Evolutionary conservation across 2,113 vertebrate species (phyloP).

Genomic region (Microcebus murinus): DNA sequence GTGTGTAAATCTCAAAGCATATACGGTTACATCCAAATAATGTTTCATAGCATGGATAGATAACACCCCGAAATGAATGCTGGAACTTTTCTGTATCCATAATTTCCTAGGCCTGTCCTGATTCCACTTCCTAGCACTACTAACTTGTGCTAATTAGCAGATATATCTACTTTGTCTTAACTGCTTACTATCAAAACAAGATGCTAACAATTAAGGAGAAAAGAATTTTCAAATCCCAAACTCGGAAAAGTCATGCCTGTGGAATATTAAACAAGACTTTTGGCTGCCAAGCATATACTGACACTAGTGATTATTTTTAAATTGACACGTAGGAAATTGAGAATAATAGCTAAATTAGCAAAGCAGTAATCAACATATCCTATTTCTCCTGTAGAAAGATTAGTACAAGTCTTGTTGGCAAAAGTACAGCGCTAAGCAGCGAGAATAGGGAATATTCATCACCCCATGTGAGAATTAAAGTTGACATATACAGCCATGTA

Average conservation of each 20-base stretch:
- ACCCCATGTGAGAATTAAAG: conserved; percentile 55
- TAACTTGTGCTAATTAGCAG: background rate
- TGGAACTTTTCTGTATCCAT: background rate
- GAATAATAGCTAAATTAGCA: conserved; percentile 67
- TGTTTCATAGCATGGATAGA: background rate
- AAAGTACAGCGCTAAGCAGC: conserved; percentile 57
- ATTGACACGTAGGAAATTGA: conserved; percentile 51
- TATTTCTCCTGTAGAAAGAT: conserved; percentile 52
- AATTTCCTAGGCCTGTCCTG: background rate
- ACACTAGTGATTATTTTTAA: conserved; percentile 54
- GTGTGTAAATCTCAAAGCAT: background rate
- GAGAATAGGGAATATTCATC: conserved; percentile 51
- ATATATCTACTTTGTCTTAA: background rate
- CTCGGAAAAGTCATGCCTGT: background rate
- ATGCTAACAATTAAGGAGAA: background rate
- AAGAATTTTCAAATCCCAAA: background rate
- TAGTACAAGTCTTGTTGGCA: conserved; percentile 70
- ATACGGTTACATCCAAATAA: background rate
- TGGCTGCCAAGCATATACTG: conserved; percentile 33
- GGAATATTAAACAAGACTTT: background rate
- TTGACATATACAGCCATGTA: background rate
- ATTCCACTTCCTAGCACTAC: background rate
- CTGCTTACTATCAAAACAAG: background rate
- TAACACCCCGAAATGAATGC: background rate
- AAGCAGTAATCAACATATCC: conserved; percentile 52